phyloP scores from a whole-genome alignment of 2,888 invertebrate species.

The Melieria crassipennis region DNA sequence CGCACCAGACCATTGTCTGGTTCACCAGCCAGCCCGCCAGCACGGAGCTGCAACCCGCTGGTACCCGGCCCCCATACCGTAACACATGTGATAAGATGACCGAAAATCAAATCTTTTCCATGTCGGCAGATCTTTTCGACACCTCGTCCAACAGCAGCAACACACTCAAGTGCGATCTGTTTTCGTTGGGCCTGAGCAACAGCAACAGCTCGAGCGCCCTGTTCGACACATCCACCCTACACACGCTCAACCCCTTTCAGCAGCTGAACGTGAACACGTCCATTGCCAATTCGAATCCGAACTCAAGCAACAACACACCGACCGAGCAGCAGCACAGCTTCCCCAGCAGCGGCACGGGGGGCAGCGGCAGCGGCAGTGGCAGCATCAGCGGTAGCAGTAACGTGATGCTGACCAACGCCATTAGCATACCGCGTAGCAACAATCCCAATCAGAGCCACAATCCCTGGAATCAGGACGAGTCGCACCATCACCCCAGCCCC shows the following conservation, averaged over 20 bases:
- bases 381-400: conserved; percentile 48
- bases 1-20: background rate
- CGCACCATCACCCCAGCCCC: conserved; percentile 57
- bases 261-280: conserved; percentile 27
- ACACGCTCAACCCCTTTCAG: conserved; percentile 35
- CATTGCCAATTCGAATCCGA: conserved; percentile 13
- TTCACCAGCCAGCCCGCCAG: conserved; percentile 36
- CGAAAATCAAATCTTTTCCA: conserved; percentile 64
- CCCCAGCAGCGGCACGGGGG: conserved; percentile 38
- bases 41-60: background rate
- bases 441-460: conserved; percentile 60
- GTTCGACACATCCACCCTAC: conserved; percentile 41
- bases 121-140: conserved; percentile 66
- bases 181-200: conserved; percentile 49
- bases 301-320: conserved; percentile 21
- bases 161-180: conserved; percentile 62
- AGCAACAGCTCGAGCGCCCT: conserved; percentile 48
- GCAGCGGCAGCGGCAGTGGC: conserved; percentile 40
- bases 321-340: conserved; percentile 22
- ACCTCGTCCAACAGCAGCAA: conserved; percentile 64
- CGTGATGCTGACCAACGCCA: conserved; percentile 63
- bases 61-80: conserved; percentile 18
- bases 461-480: conserved; percentile 49
- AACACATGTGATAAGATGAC: conserved; percentile 56
- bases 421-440: conserved; percentile 63